Evolutionary conservation across 2,888 invertebrate genomes (phyloP).

Genomic region (Limulus polyphemus): DNA sequence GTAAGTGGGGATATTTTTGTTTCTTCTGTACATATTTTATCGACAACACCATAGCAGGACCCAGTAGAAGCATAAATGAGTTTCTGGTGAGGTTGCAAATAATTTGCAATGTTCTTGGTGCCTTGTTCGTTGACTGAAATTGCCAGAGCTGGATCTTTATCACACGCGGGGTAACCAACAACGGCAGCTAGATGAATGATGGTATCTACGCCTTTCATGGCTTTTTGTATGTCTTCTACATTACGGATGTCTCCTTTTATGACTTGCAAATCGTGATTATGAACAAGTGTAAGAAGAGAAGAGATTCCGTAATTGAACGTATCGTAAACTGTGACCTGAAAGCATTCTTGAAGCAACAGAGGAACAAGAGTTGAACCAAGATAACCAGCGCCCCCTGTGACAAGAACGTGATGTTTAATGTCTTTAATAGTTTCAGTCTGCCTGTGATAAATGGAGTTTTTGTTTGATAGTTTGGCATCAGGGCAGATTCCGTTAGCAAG

Average conservation of each 20-base stretch:
- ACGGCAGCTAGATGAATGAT: slow-evolving; percentile 37
- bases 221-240: slow-evolving; percentile 27
- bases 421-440: no score
- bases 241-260: slow-evolving; percentile 33
- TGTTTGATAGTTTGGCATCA: no score
- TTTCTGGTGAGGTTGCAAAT: slow-evolving; percentile 31
- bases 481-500: no score
- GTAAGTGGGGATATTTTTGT: slow-evolving; percentile 35
- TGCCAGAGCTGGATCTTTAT: slow-evolving; percentile 33
- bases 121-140: slow-evolving; percentile 33
- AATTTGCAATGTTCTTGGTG: slow-evolving; percentile 30
- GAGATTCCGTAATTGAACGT: slow-evolving; percentile 33
- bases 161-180: slow-evolving; percentile 38
- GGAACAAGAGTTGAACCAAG: slow-evolving; percentile 36
- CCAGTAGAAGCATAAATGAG: slow-evolving; percentile 36
- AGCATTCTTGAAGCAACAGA: slow-evolving; percentile 33
- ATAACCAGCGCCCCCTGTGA: slow-evolving; percentile 37
- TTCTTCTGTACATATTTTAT: slow-evolving; percentile 35
- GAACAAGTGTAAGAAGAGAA: slow-evolving; percentile 30
- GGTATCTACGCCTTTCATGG: slow-evolving; percentile 29
- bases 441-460: no score
- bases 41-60: slow-evolving; percentile 37
- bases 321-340: slow-evolving; percentile 35
- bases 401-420: slow-evolving; percentile 23
- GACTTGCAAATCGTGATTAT: slow-evolving; percentile 20